Evolutionary conservation across 2,888 invertebrate species (phyloP).

Genomic region (Bugula neritina): DNA sequence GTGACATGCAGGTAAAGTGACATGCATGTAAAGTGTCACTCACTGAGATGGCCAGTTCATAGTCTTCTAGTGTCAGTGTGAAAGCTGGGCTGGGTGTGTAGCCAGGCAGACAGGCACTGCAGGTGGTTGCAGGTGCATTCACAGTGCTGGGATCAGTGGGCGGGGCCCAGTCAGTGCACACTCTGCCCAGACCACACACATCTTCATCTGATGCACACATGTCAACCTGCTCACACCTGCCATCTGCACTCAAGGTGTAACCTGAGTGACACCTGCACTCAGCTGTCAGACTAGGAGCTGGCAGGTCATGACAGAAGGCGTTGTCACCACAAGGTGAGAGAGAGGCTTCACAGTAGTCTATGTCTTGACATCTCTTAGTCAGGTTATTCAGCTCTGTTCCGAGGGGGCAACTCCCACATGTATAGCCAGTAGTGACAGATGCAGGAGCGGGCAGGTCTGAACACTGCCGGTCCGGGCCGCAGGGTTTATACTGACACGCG

Average conservation of each 20-base stretch:
- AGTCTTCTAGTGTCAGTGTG: background rate
- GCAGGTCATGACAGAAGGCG: slow-evolving; percentile 7
- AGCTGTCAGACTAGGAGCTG: slow-evolving; percentile 1
- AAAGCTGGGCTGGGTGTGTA: background rate
- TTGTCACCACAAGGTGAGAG: background rate
- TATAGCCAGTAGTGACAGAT: background rate
- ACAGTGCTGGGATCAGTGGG: background rate
- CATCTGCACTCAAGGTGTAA: background rate
- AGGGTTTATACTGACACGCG: background rate
- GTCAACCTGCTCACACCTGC: background rate
- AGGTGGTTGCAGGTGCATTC: background rate
- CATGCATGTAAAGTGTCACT: too few species aligned
- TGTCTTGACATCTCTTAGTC: slow-evolving; percentile 11
- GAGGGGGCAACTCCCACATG: background rate
- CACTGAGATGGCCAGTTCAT: too few species aligned
- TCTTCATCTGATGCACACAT: background rate
- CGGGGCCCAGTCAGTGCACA: background rate
- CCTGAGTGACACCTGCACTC: background rate
- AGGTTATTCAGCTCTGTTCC: background rate
- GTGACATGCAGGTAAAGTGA: too few species aligned
- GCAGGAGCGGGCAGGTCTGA: slow-evolving; percentile 15
- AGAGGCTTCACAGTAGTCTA: background rate
- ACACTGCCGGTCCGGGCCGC: background rate
- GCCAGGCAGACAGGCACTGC: slow-evolving; percentile 8
- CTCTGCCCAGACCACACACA: slow-evolving; percentile 4